Evolutionary conservation across 2,888 invertebrate species (phyloP).

Genomic region (Achlya flavicornis): DNA sequence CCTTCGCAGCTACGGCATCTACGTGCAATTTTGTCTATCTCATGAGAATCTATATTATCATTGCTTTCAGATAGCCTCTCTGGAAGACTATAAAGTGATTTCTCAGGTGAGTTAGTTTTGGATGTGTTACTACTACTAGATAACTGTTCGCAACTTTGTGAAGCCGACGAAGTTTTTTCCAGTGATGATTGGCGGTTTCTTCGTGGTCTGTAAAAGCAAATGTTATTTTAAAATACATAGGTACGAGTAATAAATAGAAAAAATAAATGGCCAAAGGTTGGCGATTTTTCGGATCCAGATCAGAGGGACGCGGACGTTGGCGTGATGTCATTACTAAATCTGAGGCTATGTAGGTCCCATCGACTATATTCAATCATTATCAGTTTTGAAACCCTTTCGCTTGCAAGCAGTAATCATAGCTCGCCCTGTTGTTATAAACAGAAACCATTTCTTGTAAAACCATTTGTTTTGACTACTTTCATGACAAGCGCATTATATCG

Average conservation of each 20-base stretch:
- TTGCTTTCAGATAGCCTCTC: constrained; percentile 74
- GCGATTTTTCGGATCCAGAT: too few relatives aligned
- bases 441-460: too few relatives aligned
- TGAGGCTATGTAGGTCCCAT: too few relatives aligned
- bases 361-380: too few relatives aligned
- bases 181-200: constrained; percentile 75
- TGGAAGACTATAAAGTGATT: constrained; percentile 72
- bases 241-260: background rate
- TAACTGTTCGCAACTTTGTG: constrained; percentile 76
- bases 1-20: constrained; percentile 86
- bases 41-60: constrained; percentile 63
- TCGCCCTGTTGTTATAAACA: too few relatives aligned
- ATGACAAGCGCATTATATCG: too few relatives aligned
- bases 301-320: too few relatives aligned
- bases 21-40: constrained; percentile 64
- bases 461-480: too few relatives aligned
- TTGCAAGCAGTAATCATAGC: too few relatives aligned
- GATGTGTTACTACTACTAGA: constrained; percentile 72
- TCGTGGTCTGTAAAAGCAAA: constrained; percentile 67
- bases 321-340: too few relatives aligned
- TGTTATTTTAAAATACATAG: background rate
- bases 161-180: constrained; percentile 65
- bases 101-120: constrained; percentile 73
- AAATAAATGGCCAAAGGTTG: too few relatives aligned
- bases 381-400: too few relatives aligned